phyloP scores from a whole-genome alignment of 2,113 vertebrate species.

The Gymnobelideus leadbeateri region DNA sequence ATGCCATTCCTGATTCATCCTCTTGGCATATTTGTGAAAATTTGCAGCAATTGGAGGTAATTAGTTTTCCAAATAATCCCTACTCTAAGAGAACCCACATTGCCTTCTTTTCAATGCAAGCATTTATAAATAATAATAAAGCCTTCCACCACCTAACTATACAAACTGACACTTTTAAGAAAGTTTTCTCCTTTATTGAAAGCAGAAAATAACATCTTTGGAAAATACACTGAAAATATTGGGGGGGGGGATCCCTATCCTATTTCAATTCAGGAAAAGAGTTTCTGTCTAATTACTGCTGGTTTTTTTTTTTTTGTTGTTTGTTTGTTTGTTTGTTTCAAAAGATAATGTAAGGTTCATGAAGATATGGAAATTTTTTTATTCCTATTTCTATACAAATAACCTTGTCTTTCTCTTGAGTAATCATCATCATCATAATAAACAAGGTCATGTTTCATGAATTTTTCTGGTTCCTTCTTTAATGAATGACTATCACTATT shows the following conservation, averaged over 20 bases:
- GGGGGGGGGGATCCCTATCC: neutral
- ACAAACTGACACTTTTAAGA: neutral
- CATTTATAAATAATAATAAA: conserved; percentile 63
- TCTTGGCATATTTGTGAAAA: conserved; percentile 49
- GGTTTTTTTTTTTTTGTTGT: too few relatives aligned
- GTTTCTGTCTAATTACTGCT: fast-evolving
- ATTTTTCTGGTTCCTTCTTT: conserved; percentile 19
- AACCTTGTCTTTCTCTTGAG: neutral
- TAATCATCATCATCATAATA: conserved; percentile 6
- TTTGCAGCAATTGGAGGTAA: conserved; percentile 56
- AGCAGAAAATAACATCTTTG: neutral
- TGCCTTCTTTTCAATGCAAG: conserved; percentile 64
- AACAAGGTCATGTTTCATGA: fast-evolving
- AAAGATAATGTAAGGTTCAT: neutral
- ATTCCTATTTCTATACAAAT: fast-evolving
- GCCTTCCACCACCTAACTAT: neutral
- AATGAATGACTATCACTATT: neutral
- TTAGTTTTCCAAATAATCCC: conserved; percentile 60
- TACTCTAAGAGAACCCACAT: conserved; percentile 44
- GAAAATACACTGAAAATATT: neutral
- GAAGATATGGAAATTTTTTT: neutral
- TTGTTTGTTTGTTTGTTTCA: conserved; percentile 9
- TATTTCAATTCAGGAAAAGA: neutral
- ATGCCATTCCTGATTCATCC: conserved; percentile 59
- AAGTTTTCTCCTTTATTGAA: neutral